Evolutionary conservation across 2,888 invertebrate genomes (phyloP), one percentile per base, ranked within the genome.

Genomic region (Embidobia sp.): DNA sequence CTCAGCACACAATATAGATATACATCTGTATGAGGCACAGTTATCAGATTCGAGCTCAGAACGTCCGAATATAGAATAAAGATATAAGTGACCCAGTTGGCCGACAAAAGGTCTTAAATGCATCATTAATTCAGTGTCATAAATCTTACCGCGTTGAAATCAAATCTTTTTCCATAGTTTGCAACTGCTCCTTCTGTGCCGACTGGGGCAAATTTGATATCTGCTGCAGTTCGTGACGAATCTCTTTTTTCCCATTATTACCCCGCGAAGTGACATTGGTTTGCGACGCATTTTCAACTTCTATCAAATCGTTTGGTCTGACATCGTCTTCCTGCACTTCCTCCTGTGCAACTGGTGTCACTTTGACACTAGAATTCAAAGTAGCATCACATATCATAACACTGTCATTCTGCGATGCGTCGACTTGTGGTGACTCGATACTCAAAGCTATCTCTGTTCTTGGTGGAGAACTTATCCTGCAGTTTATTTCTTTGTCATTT

Each of bases 101-200:
- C 6, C 6, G 6, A 22, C 6, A 22, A 4, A 3, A 22, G 6
- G 3, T 22, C 6, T 22, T 22, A 22, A 22, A 22, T 22, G 22
- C n/a, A 22, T 22, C 3, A 6, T 4, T 27, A 27, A 29, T 15
- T 16, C 13, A 48, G 16, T 29, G 1, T 10, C 1, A 26, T 6
- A 37, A 35, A 10, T 42, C 46, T 48, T 19, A 72, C 72, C 72
- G 37, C 7, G 49, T 57, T 13, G 48, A 40, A 22, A 55, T 11
- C 22, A 73, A 46, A 31, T 57, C 57, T 13, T 49, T 72, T n/a
- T 72, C 63, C 7, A 72, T 48, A 15, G 11, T 37, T 1, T 18
- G 0, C 13, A 72, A 15, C 6, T 72, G 37, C 16, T 72, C 13
- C 26, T 64, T 55, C n/a, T 72, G 72, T 18, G 55, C 48, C 0